phyloP scores from a whole-genome alignment of 2,888 invertebrate species.

The Ichneumoninae sp. region DNA sequence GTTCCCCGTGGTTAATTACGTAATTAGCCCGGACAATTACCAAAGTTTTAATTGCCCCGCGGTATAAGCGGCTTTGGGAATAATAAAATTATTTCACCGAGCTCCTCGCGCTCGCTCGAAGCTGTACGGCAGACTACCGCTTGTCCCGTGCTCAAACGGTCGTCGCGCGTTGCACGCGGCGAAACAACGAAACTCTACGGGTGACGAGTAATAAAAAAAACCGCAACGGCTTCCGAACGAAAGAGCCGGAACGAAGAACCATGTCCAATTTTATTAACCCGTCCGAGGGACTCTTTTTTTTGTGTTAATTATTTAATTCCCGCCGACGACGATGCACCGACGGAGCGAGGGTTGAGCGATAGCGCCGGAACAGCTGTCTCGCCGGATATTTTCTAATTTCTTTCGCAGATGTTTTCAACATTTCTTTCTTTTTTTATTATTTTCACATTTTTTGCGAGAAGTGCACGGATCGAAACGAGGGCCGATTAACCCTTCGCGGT shows the following conservation, averaged over 20 bases:
- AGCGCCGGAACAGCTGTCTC: conserved; percentile 36
- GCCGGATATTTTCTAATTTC: conserved; percentile 48
- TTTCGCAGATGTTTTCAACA: conserved; percentile 26
- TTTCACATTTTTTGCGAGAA: conserved; percentile 1
- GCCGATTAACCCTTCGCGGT: conserved; percentile 48
- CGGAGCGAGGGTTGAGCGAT: not conserved
- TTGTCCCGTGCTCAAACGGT: conserved; percentile 21
- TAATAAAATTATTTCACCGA: conserved; percentile 78
- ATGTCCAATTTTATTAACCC: conserved; percentile 23
- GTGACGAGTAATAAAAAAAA: conserved; percentile 11
- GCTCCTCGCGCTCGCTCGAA: conserved; percentile 44
- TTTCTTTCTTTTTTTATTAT: not conserved
- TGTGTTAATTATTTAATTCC: conserved; percentile 17
- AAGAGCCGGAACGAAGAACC: conserved; percentile 12
- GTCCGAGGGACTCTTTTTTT: not conserved
- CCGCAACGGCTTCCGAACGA: conserved; percentile 21
- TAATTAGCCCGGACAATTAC: conserved; percentile 80
- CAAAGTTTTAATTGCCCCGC: conserved; percentile 81
- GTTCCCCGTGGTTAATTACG: conserved; percentile 71
- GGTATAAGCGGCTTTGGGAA: conserved; percentile 75
- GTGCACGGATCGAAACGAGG: conserved; percentile 7
- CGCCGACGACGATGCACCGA: not conserved
- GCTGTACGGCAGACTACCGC: conserved; percentile 63
- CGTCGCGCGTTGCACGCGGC: not conserved
- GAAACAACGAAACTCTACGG: conserved; percentile 47